Conservation (phyloP, 2,113 vertebrate species). For the Calypte anna region DNA sequence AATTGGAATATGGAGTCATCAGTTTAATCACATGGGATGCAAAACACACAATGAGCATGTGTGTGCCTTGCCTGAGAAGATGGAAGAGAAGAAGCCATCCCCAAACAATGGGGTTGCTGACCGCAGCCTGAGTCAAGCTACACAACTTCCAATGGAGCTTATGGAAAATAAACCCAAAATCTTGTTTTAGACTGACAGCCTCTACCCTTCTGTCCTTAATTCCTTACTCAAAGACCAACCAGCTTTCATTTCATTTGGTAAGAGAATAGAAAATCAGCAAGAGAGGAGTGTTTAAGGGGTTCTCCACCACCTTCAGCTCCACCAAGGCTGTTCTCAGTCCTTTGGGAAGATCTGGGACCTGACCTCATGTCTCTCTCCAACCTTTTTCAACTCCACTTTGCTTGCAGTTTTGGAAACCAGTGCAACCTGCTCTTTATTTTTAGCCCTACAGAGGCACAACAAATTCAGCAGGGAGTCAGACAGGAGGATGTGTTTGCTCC, state of each 20-base stretch:
- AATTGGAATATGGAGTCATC: not conserved
- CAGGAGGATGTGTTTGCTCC: not conserved
- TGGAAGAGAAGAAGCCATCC: not conserved
- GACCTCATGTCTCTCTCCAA: not conserved
- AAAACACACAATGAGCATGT: not conserved
- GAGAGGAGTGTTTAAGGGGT: not conserved
- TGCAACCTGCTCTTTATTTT: not conserved
- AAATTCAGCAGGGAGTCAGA: not conserved
- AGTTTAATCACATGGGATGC: not conserved
- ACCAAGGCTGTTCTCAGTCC: not conserved
- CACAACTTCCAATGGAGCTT: not conserved
- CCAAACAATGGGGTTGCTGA: not conserved
- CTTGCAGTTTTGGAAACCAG: not conserved
- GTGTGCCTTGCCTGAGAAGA: not conserved
- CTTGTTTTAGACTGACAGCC: not conserved
- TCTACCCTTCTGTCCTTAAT: not conserved
- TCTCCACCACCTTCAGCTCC: not conserved
- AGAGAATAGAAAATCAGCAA: not conserved
- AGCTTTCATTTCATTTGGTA: not conserved
- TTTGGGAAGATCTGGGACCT: not conserved
- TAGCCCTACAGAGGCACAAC: not conserved
- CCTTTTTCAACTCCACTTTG: not conserved
- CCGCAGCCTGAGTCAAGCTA: rapidly evolving
- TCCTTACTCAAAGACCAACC: not conserved
- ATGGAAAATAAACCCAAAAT: not conserved